Evolutionary conservation across 2,113 vertebrate genomes (phyloP).

Genomic region (Notarius quadriscutis): DNA sequence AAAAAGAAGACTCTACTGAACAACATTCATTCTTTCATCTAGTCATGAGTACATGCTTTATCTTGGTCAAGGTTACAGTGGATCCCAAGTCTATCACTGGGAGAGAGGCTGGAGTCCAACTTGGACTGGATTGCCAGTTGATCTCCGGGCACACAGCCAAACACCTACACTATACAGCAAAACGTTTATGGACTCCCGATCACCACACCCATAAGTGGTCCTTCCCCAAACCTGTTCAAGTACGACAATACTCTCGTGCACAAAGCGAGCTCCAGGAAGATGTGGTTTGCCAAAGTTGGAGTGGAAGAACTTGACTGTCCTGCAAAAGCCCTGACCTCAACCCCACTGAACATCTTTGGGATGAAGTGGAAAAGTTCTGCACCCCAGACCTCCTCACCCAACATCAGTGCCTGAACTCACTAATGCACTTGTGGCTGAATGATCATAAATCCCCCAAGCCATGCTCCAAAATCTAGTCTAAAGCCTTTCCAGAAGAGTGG

Average conservation of each 20-base stretch:
- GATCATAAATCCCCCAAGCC: not conserved
- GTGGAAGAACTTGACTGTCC: not conserved
- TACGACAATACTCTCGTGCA: too few relatives aligned
- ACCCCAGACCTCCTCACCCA: not conserved
- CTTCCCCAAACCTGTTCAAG: not conserved
- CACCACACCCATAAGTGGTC: not conserved
- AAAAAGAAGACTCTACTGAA: not conserved
- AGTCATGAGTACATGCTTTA: conserved; percentile 23
- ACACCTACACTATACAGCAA: too few relatives aligned
- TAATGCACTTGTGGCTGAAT: not conserved
- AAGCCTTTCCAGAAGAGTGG: not conserved
- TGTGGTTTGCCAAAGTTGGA: not conserved
- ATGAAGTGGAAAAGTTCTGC: not conserved
- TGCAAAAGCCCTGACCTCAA: too few relatives aligned
- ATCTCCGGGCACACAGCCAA: not conserved
- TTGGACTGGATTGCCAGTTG: not conserved
- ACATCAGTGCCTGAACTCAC: not conserved
- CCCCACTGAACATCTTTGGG: not conserved
- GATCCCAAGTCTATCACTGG: not conserved
- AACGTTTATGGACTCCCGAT: not conserved
- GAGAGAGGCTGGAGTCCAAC: not conserved
- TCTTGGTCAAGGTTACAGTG: not conserved
- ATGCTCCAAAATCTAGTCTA: not conserved
- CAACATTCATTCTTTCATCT: conserved; percentile 64
- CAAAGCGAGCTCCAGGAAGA: too few relatives aligned